Percentiles rank a stretch among this genome's conserved stretches.
phyloP scores from a whole-genome alignment of 2,888 invertebrate genomes.

The Sclerodermus sp. region DNA sequence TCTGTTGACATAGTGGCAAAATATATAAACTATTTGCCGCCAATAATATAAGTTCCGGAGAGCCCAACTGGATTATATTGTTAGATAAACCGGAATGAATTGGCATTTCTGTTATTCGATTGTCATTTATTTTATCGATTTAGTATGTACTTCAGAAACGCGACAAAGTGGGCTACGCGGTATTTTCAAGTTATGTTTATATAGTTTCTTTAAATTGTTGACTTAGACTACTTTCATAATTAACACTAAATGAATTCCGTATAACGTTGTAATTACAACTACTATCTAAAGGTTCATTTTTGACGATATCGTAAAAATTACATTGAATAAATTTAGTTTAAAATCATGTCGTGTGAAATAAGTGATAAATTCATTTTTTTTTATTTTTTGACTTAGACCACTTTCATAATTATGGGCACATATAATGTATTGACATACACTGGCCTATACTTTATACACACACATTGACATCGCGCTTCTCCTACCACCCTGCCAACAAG shows the following conservation, averaged over 20 bases:
- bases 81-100: slow-evolving; percentile 13
- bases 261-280: slow-evolving; percentile 15
- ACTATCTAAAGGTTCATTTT: slow-evolving; percentile 15
- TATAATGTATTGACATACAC: too few species aligned
- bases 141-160: slow-evolving; percentile 14
- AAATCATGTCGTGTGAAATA: slow-evolving; percentile 14
- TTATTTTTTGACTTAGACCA: too few species aligned
- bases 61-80: slow-evolving; percentile 17
- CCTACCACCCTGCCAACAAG: too few species aligned
- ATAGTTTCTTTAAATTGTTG: slow-evolving; percentile 11
- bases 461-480: too few species aligned
- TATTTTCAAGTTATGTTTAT: slow-evolving; percentile 12
- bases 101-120: slow-evolving; percentile 9
- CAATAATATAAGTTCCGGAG: slow-evolving; percentile 12
- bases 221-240: slow-evolving; percentile 19
- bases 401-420: too few species aligned
- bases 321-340: slow-evolving; percentile 16
- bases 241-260: slow-evolving; percentile 18
- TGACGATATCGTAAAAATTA: slow-evolving; percentile 11
- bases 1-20: slow-evolving; percentile 16
- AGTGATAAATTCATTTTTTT: slow-evolving; percentile 12
- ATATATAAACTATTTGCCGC: slow-evolving; percentile 17
- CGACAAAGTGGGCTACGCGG: slow-evolving; percentile 4
- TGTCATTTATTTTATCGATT: slow-evolving; percentile 4
- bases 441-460: too few species aligned